Evolutionary conservation across 2,797 vertebrate genomes (phyloP).

Genomic region (Stomatorhinus walkeri): DNA sequence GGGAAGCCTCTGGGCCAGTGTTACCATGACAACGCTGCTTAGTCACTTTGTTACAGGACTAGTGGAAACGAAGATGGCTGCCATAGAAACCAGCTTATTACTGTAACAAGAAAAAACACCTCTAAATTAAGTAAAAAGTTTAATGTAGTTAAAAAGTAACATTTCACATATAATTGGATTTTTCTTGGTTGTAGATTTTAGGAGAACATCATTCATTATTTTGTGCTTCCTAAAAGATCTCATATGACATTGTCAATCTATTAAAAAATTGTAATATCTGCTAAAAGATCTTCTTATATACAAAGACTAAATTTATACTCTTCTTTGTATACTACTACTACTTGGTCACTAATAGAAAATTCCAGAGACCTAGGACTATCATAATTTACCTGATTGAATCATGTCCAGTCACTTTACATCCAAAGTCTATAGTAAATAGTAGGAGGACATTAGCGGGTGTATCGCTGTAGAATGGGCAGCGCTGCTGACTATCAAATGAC

Average conservation of each 20-base stretch:
- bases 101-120: not conserved
- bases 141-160: not conserved
- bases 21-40: constrained; percentile 7
- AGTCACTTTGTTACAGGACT: constrained; percentile 3
- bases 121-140: not conserved
- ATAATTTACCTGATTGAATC: not conserved
- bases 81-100: constrained; percentile 7
- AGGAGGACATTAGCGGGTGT: not conserved
- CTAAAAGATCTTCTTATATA: not conserved
- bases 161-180: not conserved
- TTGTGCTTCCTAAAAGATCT: not conserved
- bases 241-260: not conserved
- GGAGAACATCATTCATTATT: not conserved
- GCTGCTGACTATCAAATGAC: not conserved
- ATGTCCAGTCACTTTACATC: not conserved
- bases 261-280: not conserved
- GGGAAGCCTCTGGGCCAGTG: not conserved
- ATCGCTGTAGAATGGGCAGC: not conserved
- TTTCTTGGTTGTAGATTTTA: not conserved
- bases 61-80: not conserved
- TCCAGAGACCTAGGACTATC: not conserved
- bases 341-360: not conserved
- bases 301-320: not conserved
- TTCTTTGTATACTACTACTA: not conserved
- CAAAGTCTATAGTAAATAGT: not conserved